A percentile compares a stretch with the other conserved stretches of the same genome.
These are phyloP conservation scores for Mamestra brassicae DNA, from an alignment of 2,888 invertebrate species.

Conservation along the genomic window DNA sequence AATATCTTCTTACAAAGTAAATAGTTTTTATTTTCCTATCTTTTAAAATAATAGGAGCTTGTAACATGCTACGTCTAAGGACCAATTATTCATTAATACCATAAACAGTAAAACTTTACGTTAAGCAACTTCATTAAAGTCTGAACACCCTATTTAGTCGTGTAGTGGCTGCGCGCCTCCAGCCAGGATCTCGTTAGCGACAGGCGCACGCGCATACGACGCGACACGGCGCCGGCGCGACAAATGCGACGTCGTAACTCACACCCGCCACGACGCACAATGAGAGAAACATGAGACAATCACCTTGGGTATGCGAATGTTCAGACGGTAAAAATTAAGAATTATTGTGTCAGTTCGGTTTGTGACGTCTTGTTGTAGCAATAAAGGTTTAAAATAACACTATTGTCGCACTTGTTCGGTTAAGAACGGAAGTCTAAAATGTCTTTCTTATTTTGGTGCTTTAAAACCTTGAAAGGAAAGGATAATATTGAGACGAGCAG, in stretches of 20 bases:
- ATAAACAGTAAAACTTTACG: constrained; percentile 16
- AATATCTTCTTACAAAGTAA: background rate
- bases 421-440: constrained; percentile 39
- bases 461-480: background rate
- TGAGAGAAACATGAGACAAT: constrained; percentile 61
- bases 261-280: constrained; percentile 67
- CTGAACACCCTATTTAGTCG: constrained; percentile 57
- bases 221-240: constrained; percentile 68
- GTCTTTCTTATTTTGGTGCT: background rate
- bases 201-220: constrained; percentile 62
- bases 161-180: constrained; percentile 36
- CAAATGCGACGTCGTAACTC: constrained; percentile 74
- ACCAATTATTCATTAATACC: constrained; percentile 33
- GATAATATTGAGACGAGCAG: background rate
- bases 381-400: constrained; percentile 53
- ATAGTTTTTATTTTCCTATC: background rate
- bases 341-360: constrained; percentile 40
- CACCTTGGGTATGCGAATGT: constrained; percentile 56
- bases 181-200: constrained; percentile 64
- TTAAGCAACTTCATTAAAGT: constrained; percentile 46
- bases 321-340: constrained; percentile 53
- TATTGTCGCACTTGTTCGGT: constrained; percentile 1
- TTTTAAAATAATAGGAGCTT: background rate
- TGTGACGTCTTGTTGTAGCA: constrained; percentile 32
- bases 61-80: background rate